Evolutionary conservation across 2,888 invertebrate species (phyloP), one percentile per base, ranked within the genome.

Genomic region (Nomada hirtipes): DNA sequence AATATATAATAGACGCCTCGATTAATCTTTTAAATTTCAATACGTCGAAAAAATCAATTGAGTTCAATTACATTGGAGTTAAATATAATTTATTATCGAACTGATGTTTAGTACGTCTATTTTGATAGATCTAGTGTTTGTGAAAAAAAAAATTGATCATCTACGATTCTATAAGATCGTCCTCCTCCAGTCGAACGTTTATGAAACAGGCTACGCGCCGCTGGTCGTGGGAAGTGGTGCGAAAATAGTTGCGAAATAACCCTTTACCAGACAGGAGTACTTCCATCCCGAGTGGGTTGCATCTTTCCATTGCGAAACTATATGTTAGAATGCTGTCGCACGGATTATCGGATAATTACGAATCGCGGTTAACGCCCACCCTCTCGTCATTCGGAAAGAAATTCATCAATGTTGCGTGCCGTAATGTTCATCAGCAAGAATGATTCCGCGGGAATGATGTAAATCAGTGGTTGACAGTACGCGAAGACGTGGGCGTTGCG

Each of bases 311-410:
- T 87, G 52, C 68, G 83, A 87, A 85, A 86, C 52, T 42, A 26
- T 13, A 20, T 13, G 71, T 59, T 73, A 77, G 85, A 85, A 87
- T 83, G 80, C 42, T 65, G 70, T 55, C 79, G 74, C 80, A 88
- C 83, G 86, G 85, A 86, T 87, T 87, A 85, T 77, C 72, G 53
- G 76, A 85, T 76, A 85, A 86, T 83, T 85, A 78, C 71, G 18
- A 82, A 72, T 82, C 70, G 77, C 72, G 65, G 70, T 53, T 67
- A 36, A 86, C 86, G 73, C 86, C 86, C 59, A 86, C 86, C 29
- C 4, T 36, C 36, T n/a, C 26, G n/a, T 42, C n/a, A 64, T 50
- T 50, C 26, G 57, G 57, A 67, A 61, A 44, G 13, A 59, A 42
- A 26, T 65, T 26, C 11, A 60, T 60, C 18, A 18, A 23, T 26